Base-by-base conservation (phyloP, 2,797 vertebrate genomes). In the Syncerus caffer region DNA sequence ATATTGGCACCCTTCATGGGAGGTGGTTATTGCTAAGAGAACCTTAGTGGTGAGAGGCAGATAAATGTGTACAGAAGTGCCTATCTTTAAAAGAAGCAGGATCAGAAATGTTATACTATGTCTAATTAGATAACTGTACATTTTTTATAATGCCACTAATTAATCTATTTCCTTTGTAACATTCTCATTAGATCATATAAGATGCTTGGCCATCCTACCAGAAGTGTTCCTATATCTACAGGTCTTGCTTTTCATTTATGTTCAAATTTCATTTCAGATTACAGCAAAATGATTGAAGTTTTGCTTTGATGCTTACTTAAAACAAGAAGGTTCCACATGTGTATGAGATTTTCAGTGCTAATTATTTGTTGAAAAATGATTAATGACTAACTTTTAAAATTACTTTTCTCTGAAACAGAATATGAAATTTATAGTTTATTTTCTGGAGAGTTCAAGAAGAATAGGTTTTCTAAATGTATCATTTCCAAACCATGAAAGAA, bases 281-380 rank as follows among this genome's bases (percentile, higher is more conserved):
- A 74, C 9, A 92, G 21, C 23, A 74, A 76, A 83, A 55, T 93
- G 85, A 82, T 76, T 86, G 13, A 89, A 76, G 31, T 71, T 96
- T 11, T 95, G 3, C 16, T 94, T 89, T 60, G 58, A 82, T 76
- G 8, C 2, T 92, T 87, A 84, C n/a, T 83, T 89, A 92, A 96
- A 96, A 88, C 4, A 31, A 67, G 15, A 45, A 42, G 64, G 10
- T 85, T 96, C 1, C 17, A 51, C 45, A 10, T 38, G 14, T 3
- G 79, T 91, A 85, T 74, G 16, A 51, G 21, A 85, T 80, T 87
- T 94, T 89, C 7, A 74, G n/a, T 57, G 27, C 25, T 67, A 42
- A 85, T 58, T 74, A 89, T 93, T 96, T 95, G 64, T 15, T 88
- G 6, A 14, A 89, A 89, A 79, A 90, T 93, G 38, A 90, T 76